phyloP scores from a whole-genome alignment of 2,888 invertebrate genomes.

The Heliconius sara region DNA sequence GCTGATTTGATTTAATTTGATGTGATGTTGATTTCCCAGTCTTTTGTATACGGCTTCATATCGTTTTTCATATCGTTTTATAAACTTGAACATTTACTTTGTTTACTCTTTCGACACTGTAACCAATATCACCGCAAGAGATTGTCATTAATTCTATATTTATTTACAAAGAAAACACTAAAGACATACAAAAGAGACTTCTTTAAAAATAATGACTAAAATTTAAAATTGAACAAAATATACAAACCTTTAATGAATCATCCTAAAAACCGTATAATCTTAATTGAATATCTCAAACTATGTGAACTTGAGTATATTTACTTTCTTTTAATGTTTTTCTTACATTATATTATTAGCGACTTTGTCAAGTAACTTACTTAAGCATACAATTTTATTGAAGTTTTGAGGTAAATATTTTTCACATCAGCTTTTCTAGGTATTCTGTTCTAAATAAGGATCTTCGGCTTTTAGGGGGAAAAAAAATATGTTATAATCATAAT shows the following conservation, averaged over 20 bases:
- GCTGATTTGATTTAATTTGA: too few relatives aligned
- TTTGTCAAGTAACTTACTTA: conserved; percentile 16
- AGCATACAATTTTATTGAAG: neutral
- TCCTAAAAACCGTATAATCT: neutral
- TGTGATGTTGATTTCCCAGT: too few relatives aligned
- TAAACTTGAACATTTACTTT: too few relatives aligned
- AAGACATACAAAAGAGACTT: neutral
- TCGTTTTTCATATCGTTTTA: too few relatives aligned
- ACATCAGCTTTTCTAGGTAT: neutral
- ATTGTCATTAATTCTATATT: too few relatives aligned
- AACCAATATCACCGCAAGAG: too few relatives aligned
- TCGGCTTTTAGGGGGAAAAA: neutral
- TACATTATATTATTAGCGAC: conserved; percentile 6
- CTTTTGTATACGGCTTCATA: too few relatives aligned
- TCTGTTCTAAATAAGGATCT: too few relatives aligned
- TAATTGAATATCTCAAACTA: conserved; percentile 10
- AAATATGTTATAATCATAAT: neutral
- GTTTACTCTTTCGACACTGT: too few relatives aligned
- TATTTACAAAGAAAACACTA: too few relatives aligned
- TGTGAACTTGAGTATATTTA: neutral
- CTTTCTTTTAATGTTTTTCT: conserved; percentile 5
- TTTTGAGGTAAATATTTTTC: conserved; percentile 8
- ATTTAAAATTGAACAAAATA: neutral
- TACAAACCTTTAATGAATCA: neutral
- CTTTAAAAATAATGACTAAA: neutral